These are phyloP conservation scores for Pseudolaguvia tuberculata DNA, from an alignment of 2,113 vertebrate genomes.

Conservation along the genomic window DNA sequence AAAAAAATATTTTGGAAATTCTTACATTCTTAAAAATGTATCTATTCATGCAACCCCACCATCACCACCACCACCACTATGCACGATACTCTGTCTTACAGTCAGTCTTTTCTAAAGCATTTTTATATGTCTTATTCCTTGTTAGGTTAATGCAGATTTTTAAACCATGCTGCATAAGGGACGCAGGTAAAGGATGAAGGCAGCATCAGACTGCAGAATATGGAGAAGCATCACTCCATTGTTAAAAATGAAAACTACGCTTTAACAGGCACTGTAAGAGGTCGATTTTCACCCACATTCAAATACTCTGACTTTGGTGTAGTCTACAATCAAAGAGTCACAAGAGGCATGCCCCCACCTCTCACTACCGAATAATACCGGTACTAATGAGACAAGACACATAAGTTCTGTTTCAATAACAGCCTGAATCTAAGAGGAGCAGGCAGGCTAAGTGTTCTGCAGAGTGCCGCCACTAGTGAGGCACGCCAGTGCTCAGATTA, in stretches of 20 bases:
- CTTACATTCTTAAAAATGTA: neutral
- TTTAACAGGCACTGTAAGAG: neutral
- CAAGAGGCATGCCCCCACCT: no score
- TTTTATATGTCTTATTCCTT: constrained; percentile 10
- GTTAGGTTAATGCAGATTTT: neutral
- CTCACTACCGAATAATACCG: constrained; percentile 27
- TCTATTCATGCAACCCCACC: neutral
- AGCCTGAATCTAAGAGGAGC: constrained; percentile 35
- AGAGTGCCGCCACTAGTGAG: constrained; percentile 14
- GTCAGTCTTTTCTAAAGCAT: neutral
- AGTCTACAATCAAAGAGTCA: constrained; percentile 25
- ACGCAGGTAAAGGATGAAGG: constrained; percentile 1
- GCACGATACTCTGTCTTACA: neutral
- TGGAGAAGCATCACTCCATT: neutral
- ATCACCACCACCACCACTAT: neutral
- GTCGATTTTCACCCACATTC: neutral
- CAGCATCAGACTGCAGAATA: neutral
- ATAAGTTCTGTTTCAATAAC: constrained; percentile 34
- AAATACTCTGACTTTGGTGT: constrained; percentile 8
- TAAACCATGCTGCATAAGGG: constrained; percentile 7
- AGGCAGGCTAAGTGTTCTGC: constrained; percentile 32
- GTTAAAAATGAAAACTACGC: neutral
- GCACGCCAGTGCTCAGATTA: constrained; percentile 41
- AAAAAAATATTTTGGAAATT: neutral
- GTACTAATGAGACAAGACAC: constrained; percentile 31